Evolutionary conservation across 2,888 invertebrate genomes (phyloP).

Genomic region (Piscicola geometra): DNA sequence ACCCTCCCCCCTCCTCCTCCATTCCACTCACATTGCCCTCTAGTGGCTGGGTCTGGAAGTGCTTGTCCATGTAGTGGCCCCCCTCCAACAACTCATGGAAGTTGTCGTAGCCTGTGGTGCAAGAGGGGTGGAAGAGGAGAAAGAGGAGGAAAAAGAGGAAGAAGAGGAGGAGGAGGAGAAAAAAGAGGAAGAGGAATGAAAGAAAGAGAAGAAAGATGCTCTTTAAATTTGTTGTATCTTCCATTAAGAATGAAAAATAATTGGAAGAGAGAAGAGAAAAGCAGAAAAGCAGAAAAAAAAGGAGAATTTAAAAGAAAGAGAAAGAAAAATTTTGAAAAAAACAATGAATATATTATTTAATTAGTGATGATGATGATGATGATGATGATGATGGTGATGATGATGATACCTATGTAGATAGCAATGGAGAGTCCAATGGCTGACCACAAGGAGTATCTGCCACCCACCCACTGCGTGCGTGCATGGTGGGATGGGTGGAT

Average conservation of each 20-base stretch:
- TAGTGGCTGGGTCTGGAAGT: slow-evolving; percentile 78
- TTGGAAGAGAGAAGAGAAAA: too few species aligned
- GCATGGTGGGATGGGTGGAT: neutral
- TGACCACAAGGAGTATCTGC: slow-evolving; percentile 94
- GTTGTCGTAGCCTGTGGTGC: slow-evolving; percentile 73
- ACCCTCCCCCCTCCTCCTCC: neutral
- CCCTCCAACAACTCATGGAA: slow-evolving; percentile 86
- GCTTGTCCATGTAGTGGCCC: slow-evolving; percentile 87
- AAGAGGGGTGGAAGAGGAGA: too few species aligned
- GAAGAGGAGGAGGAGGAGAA: too few species aligned
- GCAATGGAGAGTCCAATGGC: slow-evolving; percentile 96
- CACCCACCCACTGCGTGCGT: slow-evolving; percentile 79
- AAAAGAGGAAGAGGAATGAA: too few species aligned
- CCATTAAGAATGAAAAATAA: too few species aligned
- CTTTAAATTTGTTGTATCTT: too few species aligned
- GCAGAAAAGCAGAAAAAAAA: neutral
- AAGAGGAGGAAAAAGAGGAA: too few species aligned
- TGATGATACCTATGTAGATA: slow-evolving; percentile 70
- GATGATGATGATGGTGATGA: slow-evolving; percentile 20
- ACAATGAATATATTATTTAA: too few species aligned
- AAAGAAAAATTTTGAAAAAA: neutral
- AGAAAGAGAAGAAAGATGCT: too few species aligned
- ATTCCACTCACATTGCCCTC: slow-evolving; percentile 76
- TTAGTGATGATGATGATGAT: slow-evolving; percentile 10
- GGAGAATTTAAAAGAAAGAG: too few species aligned